Base-by-base conservation (phyloP, 2,888 invertebrate species). In the Diabrotica balteata region DNA sequence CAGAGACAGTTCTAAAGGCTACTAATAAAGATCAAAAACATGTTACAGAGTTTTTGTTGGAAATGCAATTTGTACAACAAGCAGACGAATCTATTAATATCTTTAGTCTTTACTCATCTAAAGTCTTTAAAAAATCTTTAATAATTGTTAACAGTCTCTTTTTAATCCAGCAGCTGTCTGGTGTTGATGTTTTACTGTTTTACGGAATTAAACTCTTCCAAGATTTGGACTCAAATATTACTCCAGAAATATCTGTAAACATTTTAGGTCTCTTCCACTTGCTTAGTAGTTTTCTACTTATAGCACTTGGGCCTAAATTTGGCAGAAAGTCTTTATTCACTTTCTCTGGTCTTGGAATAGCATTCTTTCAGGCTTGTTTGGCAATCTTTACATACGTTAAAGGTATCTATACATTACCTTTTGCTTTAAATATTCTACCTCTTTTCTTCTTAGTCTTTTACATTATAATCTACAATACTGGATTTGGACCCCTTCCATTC, bases 91-190 rank as follows among this genome's bases (percentile, higher is more conserved):
- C 88, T 90, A 43, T 91, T 93, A 81, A 8, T 47, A 9, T 47
- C 3, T 47, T 9, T 10, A 10, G 10, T 10, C 10, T 47, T 4
- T 47, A 47, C 10, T 9, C 9, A 4, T 47, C 47, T 9, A 47
- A 47, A 47, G 10, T 6, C 4, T 47, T 47, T 47, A 89, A 91
- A 73, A 91, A 90, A 79, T 93, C 94, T 0, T 87, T 95, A 78
- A 87, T 93, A 73, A 88, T 92, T 59, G 47, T 90, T 0, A 89
- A 90, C 73, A 89, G 90, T 6, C 85, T 95, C 66, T 91, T 93
- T 57, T 84, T 89, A 72, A 92, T 94, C 84, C 96, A 96, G 80
- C 96, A 96, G 83, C 86, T 94, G 72, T 90, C 90, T 1, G 93
- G 93, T 0, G 91, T 93, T 79, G 93, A 93, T 83, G 91, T 92